Evolutionary conservation across 2,113 vertebrate genomes (phyloP), one percentile per base, ranked within the genome.

Genomic region (Tetraodon nigroviridis): DNA sequence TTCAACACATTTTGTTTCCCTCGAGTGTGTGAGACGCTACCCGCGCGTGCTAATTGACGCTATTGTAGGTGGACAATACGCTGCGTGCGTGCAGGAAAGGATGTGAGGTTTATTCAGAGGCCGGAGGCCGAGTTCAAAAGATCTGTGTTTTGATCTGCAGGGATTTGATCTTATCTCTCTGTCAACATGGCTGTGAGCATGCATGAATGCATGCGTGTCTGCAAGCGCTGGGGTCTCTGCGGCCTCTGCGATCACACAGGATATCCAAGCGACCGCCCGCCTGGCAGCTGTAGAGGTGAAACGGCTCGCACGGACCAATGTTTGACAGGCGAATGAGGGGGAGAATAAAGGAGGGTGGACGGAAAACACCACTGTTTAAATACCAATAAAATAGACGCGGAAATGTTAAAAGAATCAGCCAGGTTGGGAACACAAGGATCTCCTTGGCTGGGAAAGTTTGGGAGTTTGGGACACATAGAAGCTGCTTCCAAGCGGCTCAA

Each of bases 101-200:
- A 55, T 1, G 44, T 66, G 37, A n/a, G 44, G 45, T 70, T 29
- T 46, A 42, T n/a, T 32, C 29, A 61, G 15, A 52, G 18, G 53
- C 47, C 48, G 64, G 55, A 65, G 22, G 46, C 51, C 19, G 14
- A 62, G 29, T 37, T 52, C 37, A 19, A 4, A 18, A 8, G 19
- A 47, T 49, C 40, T 66, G 37, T 66, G 37, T 42, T 49, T 59
- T 55, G 46, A 79, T 62, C 69, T 46, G 1, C 56, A 55, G 17
- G 52, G 21, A 68, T 69, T 64, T 61, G 52, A 44, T 10, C 53
- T 37, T 22, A 61, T 59, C 47, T 62, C 19, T n/a, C 37, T 56
- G 64, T 71, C 64, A 74, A 71, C 68, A 69, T 8, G 42, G 12
- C n/a, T 56, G 58, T 66, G 61, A 52, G 15, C 10, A 1, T n/a